Evolutionary conservation across 2,888 invertebrate species (phyloP), one percentile per base, ranked within the genome.

Genomic region (Cephus nigrinus): DNA sequence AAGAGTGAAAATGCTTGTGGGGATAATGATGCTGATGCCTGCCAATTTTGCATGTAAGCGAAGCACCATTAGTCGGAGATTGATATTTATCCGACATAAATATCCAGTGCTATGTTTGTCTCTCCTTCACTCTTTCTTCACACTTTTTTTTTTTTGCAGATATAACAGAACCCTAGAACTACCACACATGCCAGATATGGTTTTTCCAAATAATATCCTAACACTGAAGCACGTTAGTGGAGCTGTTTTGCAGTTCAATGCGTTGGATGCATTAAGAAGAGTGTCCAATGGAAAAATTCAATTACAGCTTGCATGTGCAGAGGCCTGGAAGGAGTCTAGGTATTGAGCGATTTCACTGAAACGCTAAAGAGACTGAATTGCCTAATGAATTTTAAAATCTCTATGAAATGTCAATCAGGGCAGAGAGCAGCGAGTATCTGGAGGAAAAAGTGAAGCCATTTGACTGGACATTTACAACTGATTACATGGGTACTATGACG

Each of bases 141-240:
- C 69, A 71, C 68, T 80, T 77, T 76, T 78, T 78, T 78, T 31
- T 31, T 80, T 85, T 92, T 93, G 76, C 90, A 97, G 96, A 84
- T 98, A 95, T 88, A 94, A 94, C 76, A 94, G 93, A 84, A 93
- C 95, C 69, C 92, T 98, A 79, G 93, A 94, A 78, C 93, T 99
- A 84, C 98, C 98, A n/a, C 97, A 98, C 90, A 93, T 98, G 86
- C 99, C 99, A 9, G 99, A 99, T 89, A 99, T 99, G 99, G 97
- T 99, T 33, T 99, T 99, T 93, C 97, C 98, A 32, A 96, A 97
- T 86, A 99, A 99, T 90, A 92, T 94, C 80, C 92, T 99, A 68
- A 92, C 92, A 36, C 89, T 99, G 69, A 92, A 92, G 73, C 97
- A 98, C 90, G 92, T 92, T 77, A 93, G 93, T 89, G 96, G 97